Evolutionary conservation across 2,888 invertebrate genomes (phyloP).

Genomic region (Meteorus cinctellus): DNA sequence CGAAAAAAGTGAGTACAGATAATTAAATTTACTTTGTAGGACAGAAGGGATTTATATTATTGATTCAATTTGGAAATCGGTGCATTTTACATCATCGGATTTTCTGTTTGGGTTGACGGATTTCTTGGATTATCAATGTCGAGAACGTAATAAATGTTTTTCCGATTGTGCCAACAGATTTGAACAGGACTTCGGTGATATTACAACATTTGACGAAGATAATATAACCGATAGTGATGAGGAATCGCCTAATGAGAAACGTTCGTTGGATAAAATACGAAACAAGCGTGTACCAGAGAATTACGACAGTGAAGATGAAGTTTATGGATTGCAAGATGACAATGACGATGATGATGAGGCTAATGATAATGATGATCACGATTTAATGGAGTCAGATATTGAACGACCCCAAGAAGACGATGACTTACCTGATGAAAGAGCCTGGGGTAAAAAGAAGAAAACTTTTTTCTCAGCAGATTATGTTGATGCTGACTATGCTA

Average conservation of each 20-base stretch:
- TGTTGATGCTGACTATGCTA: slow-evolving; percentile 89
- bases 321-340: slow-evolving; percentile 76
- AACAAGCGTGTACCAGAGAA: slow-evolving; percentile 74
- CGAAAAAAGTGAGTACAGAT: slow-evolving; percentile 11
- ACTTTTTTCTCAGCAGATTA: slow-evolving; percentile 91
- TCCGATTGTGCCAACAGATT: slow-evolving; percentile 30
- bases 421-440: slow-evolving; percentile 85
- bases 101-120: neutral
- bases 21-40: neutral
- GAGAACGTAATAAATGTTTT: neutral
- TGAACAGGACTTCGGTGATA: slow-evolving; percentile 35
- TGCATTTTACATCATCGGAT: neutral
- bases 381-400: slow-evolving; percentile 79
- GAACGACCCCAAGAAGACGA: slow-evolving; percentile 81
- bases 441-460: slow-evolving; percentile 90
- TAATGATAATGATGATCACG: slow-evolving; percentile 76
- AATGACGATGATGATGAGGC: slow-evolving; percentile 74
- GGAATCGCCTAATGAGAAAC: slow-evolving; percentile 81
- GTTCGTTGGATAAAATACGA: slow-evolving; percentile 78
- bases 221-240: slow-evolving; percentile 83
- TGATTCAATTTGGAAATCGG: neutral
- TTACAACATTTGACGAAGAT: slow-evolving; percentile 76
- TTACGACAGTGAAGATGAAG: slow-evolving; percentile 78
- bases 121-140: neutral
- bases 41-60: neutral